Base-by-base conservation (phyloP, 2,797 vertebrate species). In the Coregonus suidteri region DNA sequence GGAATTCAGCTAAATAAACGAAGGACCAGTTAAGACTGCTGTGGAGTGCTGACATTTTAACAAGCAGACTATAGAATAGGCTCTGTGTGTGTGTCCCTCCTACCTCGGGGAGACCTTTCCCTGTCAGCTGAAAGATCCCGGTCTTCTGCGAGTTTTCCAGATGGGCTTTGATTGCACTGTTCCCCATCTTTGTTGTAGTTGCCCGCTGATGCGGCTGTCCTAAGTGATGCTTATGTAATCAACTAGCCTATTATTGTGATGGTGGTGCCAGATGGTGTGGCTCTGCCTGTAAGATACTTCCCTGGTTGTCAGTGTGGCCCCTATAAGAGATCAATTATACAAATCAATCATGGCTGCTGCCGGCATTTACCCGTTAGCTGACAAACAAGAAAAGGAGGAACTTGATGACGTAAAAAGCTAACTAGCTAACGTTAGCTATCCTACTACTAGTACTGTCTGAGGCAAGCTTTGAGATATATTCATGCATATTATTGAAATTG, bases 61-160 rank as follows among this genome's bases (percentile, higher is more conserved):
- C 56, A n/a, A 59, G 18, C 6, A 59, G 6, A 59, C 56, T 2
- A 59, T 20, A 54, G 0, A n/a, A 59, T 9, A 1, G n/a, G 56
- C 5, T 59, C 18, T 59, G 18, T 53, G 2, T 52, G 62, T 34
- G n/a, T 1, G 30, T 37, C 47, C 41, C 9, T 47, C 41, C 94
- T 89, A 99, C 98, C 97, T 99, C 98, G 47, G 93, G 92, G 71
- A 99, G 93, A 0, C 92, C 90, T 79, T 98, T 98, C 30, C 93
- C 96, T 0, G 95, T 98, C 35, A 99, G 94, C 93, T 99, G 98
- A 88, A 99, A 99, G 78, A 98, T 98, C 0, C 98, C 98, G 0
- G 98, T 99, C 83, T 99, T 99, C 93, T 99, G 96, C 71, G 98
- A 97, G 0, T 97, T 99, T 83, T 99, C 98, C 92, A 99, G 90